Base-by-base conservation (phyloP, 2,888 invertebrate genomes). In the Bibio marci region DNA sequence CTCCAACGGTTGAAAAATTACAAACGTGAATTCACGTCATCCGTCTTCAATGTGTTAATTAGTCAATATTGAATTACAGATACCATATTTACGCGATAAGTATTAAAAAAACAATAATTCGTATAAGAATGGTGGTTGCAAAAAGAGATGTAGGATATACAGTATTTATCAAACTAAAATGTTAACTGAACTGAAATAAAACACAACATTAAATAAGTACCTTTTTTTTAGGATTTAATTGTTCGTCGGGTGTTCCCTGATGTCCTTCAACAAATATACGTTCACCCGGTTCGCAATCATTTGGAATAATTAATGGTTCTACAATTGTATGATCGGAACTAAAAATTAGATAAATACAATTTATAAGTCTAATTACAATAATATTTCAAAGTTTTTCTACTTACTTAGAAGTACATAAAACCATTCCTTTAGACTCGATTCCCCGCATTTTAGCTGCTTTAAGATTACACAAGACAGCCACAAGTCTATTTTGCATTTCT, bases 391-490 rank as follows among this genome's bases (percentile, higher is more conserved):
- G 19, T 35, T 26, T 3, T 28, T 40, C 36, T 30, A 62, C 66
- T 63, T 56, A 76, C 76, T 71, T 63, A 33, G 87, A 88, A 13
- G 90, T 88, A 66, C 91, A 92, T 35, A 94, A 66, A 28, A 94
- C 83, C 91, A 94, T 92, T 44, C 90, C 94, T 56, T 80, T 77
- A 0, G 92, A 92, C 49, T 82, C 76, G 22, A 94, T 66, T 37
- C 94, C 92, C 46, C 94, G 71, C 79, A 97, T 86, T 69, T 94
- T 97, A 12, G 90, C 91, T 28, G 97, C 80, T 64, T 98, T 98
- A 37, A 98, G 70, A 62, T 98, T 98, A 50, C 92, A 92, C 37
- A 98, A 64, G 3, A 97, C 86, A 4, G 97, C 81, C 5, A 94
- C 95, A 61, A 85, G 66, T 42, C 90, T 72, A 52, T 90, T 72